Conservation (phyloP, 37 sponge, comb jelly and placozoan species). For the Petrosia ficiformis region DNA sequence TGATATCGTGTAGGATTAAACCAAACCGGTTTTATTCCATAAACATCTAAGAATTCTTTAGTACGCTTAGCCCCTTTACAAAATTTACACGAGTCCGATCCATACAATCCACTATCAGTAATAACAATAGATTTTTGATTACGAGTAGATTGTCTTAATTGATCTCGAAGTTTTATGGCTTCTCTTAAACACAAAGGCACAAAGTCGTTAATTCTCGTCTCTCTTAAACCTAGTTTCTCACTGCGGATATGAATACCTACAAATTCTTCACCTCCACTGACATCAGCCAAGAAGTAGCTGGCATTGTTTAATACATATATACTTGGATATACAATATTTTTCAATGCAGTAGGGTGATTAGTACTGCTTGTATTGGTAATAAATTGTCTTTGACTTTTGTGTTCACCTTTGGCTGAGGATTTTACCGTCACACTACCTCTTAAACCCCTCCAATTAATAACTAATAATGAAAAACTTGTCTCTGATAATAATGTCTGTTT, state of each 20-base stretch:
- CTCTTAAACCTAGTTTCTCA: conserved; percentile 40
- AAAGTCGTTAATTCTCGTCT: conserved; percentile 16
- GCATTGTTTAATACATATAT: neutral
- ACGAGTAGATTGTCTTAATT: neutral
- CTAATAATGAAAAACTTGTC: conserved; percentile 3
- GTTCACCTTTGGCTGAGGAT: conserved; percentile 24
- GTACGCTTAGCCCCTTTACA: conserved; percentile 12
- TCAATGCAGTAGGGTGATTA: neutral
- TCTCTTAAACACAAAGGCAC: conserved; percentile 10
- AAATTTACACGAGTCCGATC: conserved; percentile 38
- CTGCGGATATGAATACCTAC: conserved; percentile 42
- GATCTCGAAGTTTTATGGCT: neutral
- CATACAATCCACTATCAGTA: conserved; percentile 31
- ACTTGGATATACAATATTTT: neutral
- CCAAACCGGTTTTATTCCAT: neutral
- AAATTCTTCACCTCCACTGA: neutral
- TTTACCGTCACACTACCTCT: neutral
- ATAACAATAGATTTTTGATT: conserved; percentile 6
- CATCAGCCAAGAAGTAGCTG: neutral
- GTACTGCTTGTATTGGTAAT: neutral
- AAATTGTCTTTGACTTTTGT: conserved; percentile 14
- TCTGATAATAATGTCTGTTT: neutral
- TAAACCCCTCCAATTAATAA: conserved; percentile 47
- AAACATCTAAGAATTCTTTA: neutral
- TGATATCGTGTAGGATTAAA: conserved; percentile 22